Evolutionary conservation across 1,140 invertebrate genomes (phyloP), one percentile per base, ranked within the genome.

Genomic region (Drosophila melanica): DNA sequence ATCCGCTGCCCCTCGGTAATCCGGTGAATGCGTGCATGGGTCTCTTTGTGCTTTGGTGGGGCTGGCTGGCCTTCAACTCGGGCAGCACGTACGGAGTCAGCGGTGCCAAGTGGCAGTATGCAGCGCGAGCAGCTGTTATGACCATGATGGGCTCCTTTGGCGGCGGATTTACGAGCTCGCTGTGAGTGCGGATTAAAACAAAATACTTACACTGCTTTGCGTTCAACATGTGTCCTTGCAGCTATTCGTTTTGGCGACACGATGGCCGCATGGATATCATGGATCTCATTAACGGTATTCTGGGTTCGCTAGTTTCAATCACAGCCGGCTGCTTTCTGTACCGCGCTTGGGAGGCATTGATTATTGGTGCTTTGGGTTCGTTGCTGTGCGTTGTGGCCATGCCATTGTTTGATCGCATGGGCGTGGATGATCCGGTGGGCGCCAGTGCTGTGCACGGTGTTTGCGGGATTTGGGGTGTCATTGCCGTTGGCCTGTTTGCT

Each of bases 1-100:
- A 94, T 9, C 94, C 97, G 0, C 82, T 97, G 18, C 96, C 97
- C 0, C 93, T 98, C 73, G 97, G 97, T 0, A 96, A 95, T 86
- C 97, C 98, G 0, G 97, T 98, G 0, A 98, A 98, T 86, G 96
- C 97, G 7, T 95, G 98, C 27, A 95, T 98, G 94, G 98, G 98
- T 0, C 94, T 98, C 0, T 98, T 98, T 87, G 97, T 98, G 27
- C 92, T 98, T 4, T 99, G 98, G 97, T 98, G 97, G 91, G 97
- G 97, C 0, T 98, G 97, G 97, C 92, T 98, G 41, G 97, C 97
- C 3, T 98, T 98, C 82, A 98, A 98, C 92, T 98, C 97, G 53
- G 97, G 97, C n/a, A 96, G 95, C 75, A 96, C 96, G 44, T 96
- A 96, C 81, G 96, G 96, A 18, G 94, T 96, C 33, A 95, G 93